phyloP scores from a whole-genome alignment of 1,140 invertebrate genomes.

The Aphelinus certus region DNA sequence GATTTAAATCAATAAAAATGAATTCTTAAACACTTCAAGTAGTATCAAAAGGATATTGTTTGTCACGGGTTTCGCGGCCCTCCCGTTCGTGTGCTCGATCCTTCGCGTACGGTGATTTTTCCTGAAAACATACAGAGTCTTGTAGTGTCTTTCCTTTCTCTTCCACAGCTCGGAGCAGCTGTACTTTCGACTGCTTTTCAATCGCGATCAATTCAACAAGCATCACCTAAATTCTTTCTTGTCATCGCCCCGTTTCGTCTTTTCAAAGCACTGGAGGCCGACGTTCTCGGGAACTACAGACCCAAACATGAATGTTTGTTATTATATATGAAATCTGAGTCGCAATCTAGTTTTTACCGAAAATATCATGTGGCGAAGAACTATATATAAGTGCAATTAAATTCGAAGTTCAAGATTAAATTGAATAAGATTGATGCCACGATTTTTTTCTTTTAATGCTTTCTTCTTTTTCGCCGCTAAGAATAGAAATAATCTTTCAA shows the following conservation, averaged over 20 bases:
- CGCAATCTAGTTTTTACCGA: not conserved
- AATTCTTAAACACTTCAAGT: conserved; percentile 6
- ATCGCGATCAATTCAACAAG: conserved; percentile 36
- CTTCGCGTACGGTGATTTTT: conserved; percentile 75
- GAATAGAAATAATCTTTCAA: no score
- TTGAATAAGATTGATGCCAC: no score
- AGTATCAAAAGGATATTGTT: conserved; percentile 81
- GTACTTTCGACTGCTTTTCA: no score
- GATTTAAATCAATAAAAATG: no score
- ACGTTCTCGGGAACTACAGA: conserved; percentile 56
- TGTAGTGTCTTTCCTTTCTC: conserved; percentile 34
- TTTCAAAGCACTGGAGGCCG: conserved; percentile 56
- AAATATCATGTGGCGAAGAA: not conserved
- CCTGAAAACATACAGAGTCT: conserved; percentile 66
- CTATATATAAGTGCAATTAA: no score
- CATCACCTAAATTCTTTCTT: conserved; percentile 55
- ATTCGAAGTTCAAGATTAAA: no score
- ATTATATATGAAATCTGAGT: conserved; percentile 14
- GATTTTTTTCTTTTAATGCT: no score
- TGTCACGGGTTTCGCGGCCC: conserved; percentile 73
- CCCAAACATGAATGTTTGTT: conserved; percentile 39
- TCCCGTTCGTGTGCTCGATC: conserved; percentile 75
- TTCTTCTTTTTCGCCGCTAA: no score
- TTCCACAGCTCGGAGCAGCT: not conserved
- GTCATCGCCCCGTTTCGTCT: conserved; percentile 57